Evolutionary conservation across 2,113 vertebrate species (phyloP).

Genomic region (Aptenodytes forsteri): DNA sequence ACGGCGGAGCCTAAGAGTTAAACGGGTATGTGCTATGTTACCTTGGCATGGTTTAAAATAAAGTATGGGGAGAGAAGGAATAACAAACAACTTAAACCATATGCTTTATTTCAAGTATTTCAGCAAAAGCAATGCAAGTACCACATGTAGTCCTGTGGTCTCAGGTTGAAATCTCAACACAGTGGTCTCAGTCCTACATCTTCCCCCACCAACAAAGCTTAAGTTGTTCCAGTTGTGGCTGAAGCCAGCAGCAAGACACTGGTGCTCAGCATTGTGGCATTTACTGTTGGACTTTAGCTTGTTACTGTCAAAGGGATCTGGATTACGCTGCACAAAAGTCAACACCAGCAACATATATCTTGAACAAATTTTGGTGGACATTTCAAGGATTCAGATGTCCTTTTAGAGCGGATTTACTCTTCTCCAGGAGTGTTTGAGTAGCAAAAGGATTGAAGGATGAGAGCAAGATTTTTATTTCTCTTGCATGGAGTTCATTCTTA

Average conservation of each 20-base stretch:
- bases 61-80: background rate
- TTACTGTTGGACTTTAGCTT: background rate
- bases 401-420: background rate
- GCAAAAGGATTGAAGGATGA: background rate
- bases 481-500: background rate
- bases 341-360: background rate
- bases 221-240: background rate
- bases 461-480: background rate
- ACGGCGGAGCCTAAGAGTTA: constrained; percentile 81
- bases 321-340: background rate
- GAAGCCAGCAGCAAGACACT: background rate
- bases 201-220: background rate
- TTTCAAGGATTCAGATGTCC: background rate
- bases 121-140: background rate
- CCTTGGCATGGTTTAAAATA: background rate
- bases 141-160: background rate
- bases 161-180: background rate
- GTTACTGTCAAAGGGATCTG: background rate
- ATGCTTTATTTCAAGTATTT: background rate
- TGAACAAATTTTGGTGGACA: background rate
- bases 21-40: constrained; percentile 72
- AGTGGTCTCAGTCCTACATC: background rate
- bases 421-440: background rate
- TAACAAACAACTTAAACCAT: background rate
- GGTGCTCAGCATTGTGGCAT: background rate